Evolutionary conservation across 1,140 invertebrate genomes (phyloP).

Genomic region (Amyelois transitella): DNA sequence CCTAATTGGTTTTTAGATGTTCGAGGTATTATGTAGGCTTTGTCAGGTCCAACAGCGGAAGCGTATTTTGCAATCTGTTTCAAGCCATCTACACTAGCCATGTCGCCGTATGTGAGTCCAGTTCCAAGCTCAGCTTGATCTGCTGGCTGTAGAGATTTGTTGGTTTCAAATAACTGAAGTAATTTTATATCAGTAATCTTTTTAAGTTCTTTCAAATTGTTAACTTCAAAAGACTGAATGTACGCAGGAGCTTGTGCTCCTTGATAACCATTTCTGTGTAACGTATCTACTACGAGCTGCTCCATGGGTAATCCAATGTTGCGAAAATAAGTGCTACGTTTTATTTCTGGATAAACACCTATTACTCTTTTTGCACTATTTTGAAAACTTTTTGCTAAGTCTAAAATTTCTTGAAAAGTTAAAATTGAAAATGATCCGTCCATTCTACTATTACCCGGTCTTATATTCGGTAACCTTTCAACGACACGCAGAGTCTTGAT

Average conservation of each 20-base stretch:
- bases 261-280: slow-evolving; percentile 49
- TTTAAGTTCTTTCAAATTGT: slow-evolving; percentile 55
- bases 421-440: slow-evolving; percentile 43
- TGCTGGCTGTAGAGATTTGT: slow-evolving; percentile 27
- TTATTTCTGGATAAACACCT: slow-evolving; percentile 64
- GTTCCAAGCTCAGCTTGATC: slow-evolving; percentile 40
- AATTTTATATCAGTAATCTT: slow-evolving; percentile 45
- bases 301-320: slow-evolving; percentile 49
- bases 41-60: slow-evolving; percentile 52
- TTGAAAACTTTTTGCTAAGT: slow-evolving; percentile 51
- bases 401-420: slow-evolving; percentile 61
- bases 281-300: slow-evolving; percentile 36
- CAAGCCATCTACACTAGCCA: slow-evolving; percentile 48
- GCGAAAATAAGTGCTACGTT: slow-evolving; percentile 51
- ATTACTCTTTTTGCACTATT: slow-evolving; percentile 48
- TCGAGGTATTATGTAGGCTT: slow-evolving; percentile 57
- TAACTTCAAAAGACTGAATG: slow-evolving; percentile 63
- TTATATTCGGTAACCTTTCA: slow-evolving; percentile 44
- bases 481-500: slow-evolving; percentile 49
- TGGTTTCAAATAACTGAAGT: slow-evolving; percentile 40
- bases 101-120: slow-evolving; percentile 42
- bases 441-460: slow-evolving; percentile 52
- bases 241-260: slow-evolving; percentile 35
- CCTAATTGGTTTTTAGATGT: slow-evolving; percentile 36
- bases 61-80: slow-evolving; percentile 52